phyloP scores from a whole-genome alignment of 2,113 vertebrate genomes.

The Muntiacus muntjak region DNA sequence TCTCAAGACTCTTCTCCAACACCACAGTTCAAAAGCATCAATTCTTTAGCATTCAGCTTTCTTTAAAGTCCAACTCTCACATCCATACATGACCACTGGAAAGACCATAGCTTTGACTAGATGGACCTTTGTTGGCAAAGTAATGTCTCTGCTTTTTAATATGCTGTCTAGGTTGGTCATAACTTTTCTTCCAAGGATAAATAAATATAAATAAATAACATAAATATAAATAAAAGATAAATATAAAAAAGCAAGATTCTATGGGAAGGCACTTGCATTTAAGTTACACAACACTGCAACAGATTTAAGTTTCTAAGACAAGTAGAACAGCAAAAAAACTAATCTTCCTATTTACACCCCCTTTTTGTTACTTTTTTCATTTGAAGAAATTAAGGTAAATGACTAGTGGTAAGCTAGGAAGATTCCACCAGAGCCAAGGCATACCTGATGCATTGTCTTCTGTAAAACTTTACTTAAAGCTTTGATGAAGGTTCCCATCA shows the following conservation, averaged over 20 bases:
- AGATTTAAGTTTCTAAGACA: constrained; percentile 14
- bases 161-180: background rate
- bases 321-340: background rate
- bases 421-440: background rate
- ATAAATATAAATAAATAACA: background rate
- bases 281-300: background rate
- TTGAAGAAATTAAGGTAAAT: background rate
- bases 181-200: background rate
- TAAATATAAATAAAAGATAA: background rate
- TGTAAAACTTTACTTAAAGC: constrained; percentile 7
- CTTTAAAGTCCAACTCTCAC: background rate
- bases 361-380: background rate
- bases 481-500: background rate
- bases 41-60: rapidly evolving
- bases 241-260: background rate
- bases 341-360: background rate
- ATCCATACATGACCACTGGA: background rate
- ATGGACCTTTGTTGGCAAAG: background rate
- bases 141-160: background rate
- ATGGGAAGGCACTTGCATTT: background rate
- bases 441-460: background rate
- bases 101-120: background rate
- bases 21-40: background rate
- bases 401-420: background rate
- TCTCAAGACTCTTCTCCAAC: background rate